Evolutionary conservation across 2,113 vertebrate species (phyloP), one percentile per base, ranked within the genome.

Genomic region (Ranitomeya variabilis): DNA sequence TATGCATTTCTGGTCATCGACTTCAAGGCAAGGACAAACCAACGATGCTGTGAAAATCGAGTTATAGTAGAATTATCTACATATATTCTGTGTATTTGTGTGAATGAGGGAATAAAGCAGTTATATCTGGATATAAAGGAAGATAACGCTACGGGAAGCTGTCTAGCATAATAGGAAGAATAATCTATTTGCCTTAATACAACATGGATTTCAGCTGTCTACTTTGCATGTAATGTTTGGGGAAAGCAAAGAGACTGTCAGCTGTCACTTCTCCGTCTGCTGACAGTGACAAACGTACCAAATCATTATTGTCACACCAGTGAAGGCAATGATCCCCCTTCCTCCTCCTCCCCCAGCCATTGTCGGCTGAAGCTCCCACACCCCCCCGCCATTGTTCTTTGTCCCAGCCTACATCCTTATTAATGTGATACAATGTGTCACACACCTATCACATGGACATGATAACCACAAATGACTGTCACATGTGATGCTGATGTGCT

Each of bases 401-500:
- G 62, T 83, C 59, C 62, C 81, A 69, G 81, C 62, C 81, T 83
- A 66, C 62, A 66, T 67, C 52, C 82, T 85, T 66, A 57, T 81
- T 86, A 86, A 80, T 86, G 76, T 86, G 73, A 80, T 79, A 74
- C 78, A 85, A 80, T 78, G 71, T 37, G 69, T 59, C 57, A 54
- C 77, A 84, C 55, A 80, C 45, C 74, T 55, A 78, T 78, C 60
- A 67, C 69, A 77, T 51, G 80, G 45, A 71, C 74, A 54, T 26
- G 74, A 87, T 78, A 78, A 57, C 55, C 18, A 59, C 64, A 88
- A 64, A 82, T 84, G 77, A 90, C 80, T 85, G 66, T 19, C 51
- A 85, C 55, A 80, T 88, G 83, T 69, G 51, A 87, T 77, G 73
- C 16, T 83, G 18, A 83, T 52, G 59, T 21, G 16, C 59, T 19